Conservation (phyloP, 2,797 vertebrate genomes). For the Decapterus maruadsi region DNA sequence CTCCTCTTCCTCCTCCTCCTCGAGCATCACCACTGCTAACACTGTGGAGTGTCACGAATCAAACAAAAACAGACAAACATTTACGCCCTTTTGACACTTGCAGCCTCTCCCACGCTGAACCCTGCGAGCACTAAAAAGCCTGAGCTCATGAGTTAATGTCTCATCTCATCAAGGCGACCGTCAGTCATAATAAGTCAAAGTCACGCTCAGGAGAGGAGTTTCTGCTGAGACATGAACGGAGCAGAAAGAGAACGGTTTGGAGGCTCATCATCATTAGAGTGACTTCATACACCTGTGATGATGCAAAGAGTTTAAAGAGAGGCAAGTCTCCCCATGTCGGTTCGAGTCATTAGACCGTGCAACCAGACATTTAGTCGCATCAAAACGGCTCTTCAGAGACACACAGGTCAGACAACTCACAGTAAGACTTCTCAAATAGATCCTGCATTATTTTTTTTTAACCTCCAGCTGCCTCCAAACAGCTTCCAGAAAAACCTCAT, state of each 20-base stretch:
- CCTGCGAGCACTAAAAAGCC: background rate
- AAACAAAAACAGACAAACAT: slow-evolving; percentile 10
- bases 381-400: background rate
- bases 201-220: background rate
- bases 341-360: too few relatives aligned
- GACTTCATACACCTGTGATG: too few relatives aligned
- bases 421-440: background rate
- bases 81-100: slow-evolving; percentile 6
- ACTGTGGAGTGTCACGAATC: slow-evolving; percentile 18
- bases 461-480: slow-evolving; percentile 1
- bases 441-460: too few relatives aligned
- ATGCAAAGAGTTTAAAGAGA: background rate
- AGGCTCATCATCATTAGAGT: background rate
- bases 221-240: background rate
- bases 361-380: background rate
- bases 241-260: background rate
- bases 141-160: background rate
- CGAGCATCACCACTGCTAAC: background rate
- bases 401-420: background rate
- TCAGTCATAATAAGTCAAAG: background rate
- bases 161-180: background rate
- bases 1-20: slow-evolving; percentile 13
- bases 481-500: slow-evolving; percentile 17
- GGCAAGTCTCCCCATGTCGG: background rate
- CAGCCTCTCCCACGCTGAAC: slow-evolving; percentile 21